Percentiles rank a stretch among this genome's conserved stretches.
These are phyloP conservation scores for Crotophaga sulcirostris DNA, from an alignment of 2,113 vertebrate genomes.

Conservation along the genomic window DNA sequence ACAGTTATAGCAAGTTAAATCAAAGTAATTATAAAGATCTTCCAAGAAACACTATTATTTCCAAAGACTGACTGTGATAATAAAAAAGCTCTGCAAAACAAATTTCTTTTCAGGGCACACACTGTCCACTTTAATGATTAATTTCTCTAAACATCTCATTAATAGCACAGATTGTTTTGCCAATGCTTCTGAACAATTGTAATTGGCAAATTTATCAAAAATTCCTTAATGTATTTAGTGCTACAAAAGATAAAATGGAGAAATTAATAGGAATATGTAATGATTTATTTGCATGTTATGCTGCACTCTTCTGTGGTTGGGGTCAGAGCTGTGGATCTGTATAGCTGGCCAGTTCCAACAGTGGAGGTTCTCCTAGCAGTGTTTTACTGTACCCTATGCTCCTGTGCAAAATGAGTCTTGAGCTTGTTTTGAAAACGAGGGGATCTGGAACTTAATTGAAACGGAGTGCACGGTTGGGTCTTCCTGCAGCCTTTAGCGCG, in stretches of 20 bases:
- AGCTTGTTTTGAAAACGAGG: background rate
- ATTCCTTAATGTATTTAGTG: constrained; percentile 29
- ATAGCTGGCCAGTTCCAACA: background rate
- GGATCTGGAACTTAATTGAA: background rate
- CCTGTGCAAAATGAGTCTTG: background rate
- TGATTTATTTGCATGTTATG: constrained; percentile 20
- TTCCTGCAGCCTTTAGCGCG: background rate
- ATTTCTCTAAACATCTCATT: constrained; percentile 59
- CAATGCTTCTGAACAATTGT: constrained; percentile 53
- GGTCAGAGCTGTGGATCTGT: background rate
- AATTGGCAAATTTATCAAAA: constrained; percentile 67
- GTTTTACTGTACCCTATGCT: background rate
- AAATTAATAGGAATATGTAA: background rate
- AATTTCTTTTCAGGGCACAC: background rate
- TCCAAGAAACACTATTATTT: background rate
- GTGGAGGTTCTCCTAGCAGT: background rate
- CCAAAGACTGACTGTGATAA: background rate
- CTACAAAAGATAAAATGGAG: constrained; percentile 5
- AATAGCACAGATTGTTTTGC: constrained; percentile 61
- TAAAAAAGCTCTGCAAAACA: constrained; percentile 9
- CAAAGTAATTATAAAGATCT: background rate
- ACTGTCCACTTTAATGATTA: constrained; percentile 37
- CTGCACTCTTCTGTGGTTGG: background rate
- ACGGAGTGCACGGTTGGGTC: background rate
- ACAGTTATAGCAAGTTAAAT: background rate